Conservation (phyloP, 2,113 vertebrate species). For the Reinhardtius hippoglossoides region DNA sequence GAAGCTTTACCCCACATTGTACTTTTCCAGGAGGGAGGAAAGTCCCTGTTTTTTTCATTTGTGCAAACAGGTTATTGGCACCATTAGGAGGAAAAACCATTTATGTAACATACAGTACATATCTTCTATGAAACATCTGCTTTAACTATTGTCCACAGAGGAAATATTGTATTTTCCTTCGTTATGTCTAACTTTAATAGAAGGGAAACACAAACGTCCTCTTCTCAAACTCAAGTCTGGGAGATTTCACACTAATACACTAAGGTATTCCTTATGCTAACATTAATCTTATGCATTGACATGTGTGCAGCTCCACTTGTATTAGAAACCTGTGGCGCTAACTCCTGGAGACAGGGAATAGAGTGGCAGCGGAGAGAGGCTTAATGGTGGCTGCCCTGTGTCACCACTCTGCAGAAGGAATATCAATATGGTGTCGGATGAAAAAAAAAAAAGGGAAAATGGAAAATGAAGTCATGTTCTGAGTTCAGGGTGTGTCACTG, state of each 20-base stretch:
- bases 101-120: background rate
- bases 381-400: slow-evolving; percentile 4
- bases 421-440: slow-evolving; percentile 43
- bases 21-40: no score
- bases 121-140: background rate
- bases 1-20: slow-evolving; percentile 22
- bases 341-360: background rate
- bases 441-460: background rate
- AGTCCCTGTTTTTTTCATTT: slow-evolving; percentile 12
- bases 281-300: background rate
- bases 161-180: no score
- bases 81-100: background rate
- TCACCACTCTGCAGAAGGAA: slow-evolving; percentile 39
- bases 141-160: no score
- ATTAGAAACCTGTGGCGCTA: slow-evolving; percentile 14
- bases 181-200: background rate
- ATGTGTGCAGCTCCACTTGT: slow-evolving; percentile 31
- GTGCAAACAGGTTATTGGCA: background rate
- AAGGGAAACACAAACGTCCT: background rate
- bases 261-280: background rate
- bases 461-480: slow-evolving; percentile 58
- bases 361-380: slow-evolving; percentile 23
- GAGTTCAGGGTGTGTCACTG: slow-evolving; percentile 36
- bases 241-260: no score
- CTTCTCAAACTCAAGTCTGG: background rate